Percentiles rank a stretch among this genome's conserved stretches.
Conservation (phyloP, 2,888 invertebrate species). For the Saturnia pavonia region DNA sequence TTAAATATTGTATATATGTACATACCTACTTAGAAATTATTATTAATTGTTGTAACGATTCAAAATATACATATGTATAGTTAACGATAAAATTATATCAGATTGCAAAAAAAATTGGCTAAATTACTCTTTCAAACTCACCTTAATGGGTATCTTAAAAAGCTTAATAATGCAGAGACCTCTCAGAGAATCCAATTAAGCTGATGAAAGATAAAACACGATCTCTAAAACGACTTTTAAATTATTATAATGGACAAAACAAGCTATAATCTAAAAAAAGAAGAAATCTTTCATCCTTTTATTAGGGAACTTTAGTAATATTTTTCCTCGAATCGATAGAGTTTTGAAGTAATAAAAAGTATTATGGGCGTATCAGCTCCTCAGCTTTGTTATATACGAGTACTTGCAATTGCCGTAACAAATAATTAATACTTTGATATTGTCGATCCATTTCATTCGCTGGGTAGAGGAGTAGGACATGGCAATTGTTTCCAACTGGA, state of each 20-base stretch:
- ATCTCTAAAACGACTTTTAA: conserved; percentile 43
- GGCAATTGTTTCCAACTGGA: no score
- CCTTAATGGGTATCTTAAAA: conserved; percentile 17
- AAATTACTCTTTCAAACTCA: conserved; percentile 13
- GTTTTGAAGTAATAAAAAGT: conserved; percentile 40
- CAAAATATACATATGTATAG: background rate
- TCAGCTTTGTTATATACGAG: background rate
- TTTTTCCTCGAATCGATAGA: conserved; percentile 35
- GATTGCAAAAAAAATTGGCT: background rate
- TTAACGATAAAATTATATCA: background rate
- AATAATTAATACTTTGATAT: background rate
- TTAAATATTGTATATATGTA: background rate
- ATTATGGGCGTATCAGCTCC: background rate
- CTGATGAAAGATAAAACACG: conserved; percentile 58
- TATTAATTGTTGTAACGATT: background rate
- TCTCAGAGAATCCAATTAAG: conserved; percentile 52
- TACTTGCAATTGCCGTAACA: background rate
- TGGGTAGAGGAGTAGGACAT: no score
- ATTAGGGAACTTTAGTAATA: conserved; percentile 33
- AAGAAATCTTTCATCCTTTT: conserved; percentile 17
- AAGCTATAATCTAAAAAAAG: conserved; percentile 21
- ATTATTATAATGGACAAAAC: conserved; percentile 31
- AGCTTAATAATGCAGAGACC: conserved; percentile 35
- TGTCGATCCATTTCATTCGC: no score
- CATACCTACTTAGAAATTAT: background rate